Base-by-base conservation (phyloP, 1,140 invertebrate species). In the Procambarus clarkii region DNA sequence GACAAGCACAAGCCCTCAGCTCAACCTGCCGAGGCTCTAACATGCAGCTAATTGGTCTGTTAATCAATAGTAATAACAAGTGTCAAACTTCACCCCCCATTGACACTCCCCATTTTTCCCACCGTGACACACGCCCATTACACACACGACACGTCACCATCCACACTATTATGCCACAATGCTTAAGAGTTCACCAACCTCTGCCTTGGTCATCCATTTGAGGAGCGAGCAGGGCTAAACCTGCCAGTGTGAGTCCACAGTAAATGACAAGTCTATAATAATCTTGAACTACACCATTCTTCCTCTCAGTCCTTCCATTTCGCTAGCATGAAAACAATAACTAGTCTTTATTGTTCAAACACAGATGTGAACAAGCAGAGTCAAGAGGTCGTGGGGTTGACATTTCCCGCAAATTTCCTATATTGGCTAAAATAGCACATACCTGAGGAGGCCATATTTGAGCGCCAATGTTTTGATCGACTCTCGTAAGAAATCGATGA, bases 371-470 rank as follows among this genome's bases (percentile, higher is more conserved):
- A 54, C 50, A 54, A 13, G 13, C 0, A 54, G 50, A 54, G 50
- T 54, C 13, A 81, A 50, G 11, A n/a, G 15, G 18, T 34, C 24
- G 34, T 24, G 24, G n/a, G n/a, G 15, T 5, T 45, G 81, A 54
- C 15, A 46, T 13, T 21, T 21, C 9, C 4, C 7, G 4, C 11
- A 85, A 9, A 71, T 71, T 46, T 85, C n/a, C 15, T 11, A 46
- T 54, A 78, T 79, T 13, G 34, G 21, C 50, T 88, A 78, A 78
- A 85, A 91, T 79, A 91, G 34, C n/a, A 82, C 88, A 60, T 79
- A 91, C 88, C 88, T 85, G 88, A 91, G 88, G 88, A 91, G 88
- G 88, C 88, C 88, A 91, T 91, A 77, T 77, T 91, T 64, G 77
- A 78, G 88, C 87, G 87, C 88, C 88, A 85, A 85, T 91, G 88